Conservation (phyloP, 2,113 vertebrate species). For the Ammodytes dubius region DNA sequence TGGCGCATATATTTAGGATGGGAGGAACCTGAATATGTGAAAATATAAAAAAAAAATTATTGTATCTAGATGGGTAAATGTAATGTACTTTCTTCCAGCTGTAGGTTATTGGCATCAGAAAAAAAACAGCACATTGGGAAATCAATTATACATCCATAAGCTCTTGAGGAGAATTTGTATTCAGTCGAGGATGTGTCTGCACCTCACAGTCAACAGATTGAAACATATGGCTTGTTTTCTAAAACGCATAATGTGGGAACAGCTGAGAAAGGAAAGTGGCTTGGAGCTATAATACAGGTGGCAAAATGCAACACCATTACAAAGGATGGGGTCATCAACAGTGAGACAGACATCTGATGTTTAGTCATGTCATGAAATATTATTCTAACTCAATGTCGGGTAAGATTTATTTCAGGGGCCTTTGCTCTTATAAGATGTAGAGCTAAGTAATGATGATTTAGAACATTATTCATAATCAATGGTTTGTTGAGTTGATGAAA, state of each 20-base stretch:
- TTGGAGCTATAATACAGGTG: neutral
- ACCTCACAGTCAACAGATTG: constrained; percentile 15
- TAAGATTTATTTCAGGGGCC: neutral
- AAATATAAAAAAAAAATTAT: neutral
- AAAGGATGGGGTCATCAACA: constrained; percentile 8
- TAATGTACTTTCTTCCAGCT: neutral
- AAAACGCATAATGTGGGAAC: neutral
- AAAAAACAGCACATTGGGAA: neutral
- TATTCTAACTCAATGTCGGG: neutral
- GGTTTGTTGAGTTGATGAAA: neutral
- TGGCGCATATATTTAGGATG: too few relatives aligned
- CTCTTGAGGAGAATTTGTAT: neutral
- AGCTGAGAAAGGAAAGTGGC: neutral
- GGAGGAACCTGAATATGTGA: too few relatives aligned
- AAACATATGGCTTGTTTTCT: neutral
- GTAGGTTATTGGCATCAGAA: neutral
- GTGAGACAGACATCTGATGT: neutral
- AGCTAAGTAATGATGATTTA: neutral
- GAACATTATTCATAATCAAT: neutral
- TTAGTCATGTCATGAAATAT: neutral
- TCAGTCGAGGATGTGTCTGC: neutral
- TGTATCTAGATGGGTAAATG: neutral
- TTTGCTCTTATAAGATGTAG: neutral
- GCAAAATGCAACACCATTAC: constrained; percentile 8
- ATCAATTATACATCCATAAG: constrained; percentile 8